These are phyloP conservation scores for Mythimna lalbum DNA, from an alignment of 2,888 invertebrate species.

Conservation along the genomic window DNA sequence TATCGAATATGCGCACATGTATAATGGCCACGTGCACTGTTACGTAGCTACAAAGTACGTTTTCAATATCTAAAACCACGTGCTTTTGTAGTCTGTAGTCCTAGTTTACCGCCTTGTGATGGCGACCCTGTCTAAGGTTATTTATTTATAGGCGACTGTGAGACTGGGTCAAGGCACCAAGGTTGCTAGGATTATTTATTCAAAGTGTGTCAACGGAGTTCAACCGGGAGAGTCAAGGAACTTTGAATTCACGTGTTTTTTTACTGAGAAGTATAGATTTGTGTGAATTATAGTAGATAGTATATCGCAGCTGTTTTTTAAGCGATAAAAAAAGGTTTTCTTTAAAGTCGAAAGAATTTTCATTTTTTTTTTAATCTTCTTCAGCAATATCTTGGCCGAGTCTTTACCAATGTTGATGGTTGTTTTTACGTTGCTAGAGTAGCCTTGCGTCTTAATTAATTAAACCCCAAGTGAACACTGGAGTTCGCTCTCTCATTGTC, in stretches of 20 bases:
- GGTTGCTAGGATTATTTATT: slow-evolving; percentile 24
- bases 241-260: neutral
- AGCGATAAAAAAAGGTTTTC: no score
- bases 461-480: no score
- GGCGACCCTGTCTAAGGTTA: slow-evolving; percentile 38
- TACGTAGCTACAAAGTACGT: neutral
- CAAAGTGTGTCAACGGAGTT: slow-evolving; percentile 4
- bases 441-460: no score
- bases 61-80: neutral
- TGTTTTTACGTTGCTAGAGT: no score
- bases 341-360: no score
- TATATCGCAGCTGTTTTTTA: neutral
- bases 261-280: neutral
- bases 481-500: no score
- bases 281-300: neutral
- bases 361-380: no score
- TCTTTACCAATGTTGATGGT: no score
- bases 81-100: slow-evolving; percentile 23
- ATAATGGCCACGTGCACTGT: slow-evolving; percentile 22
- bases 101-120: slow-evolving; percentile 29
- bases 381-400: no score
- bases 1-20: slow-evolving; percentile 49
- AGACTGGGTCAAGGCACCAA: slow-evolving; percentile 28
- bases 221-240: neutral
- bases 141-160: slow-evolving; percentile 20